Evolutionary conservation across 2,888 invertebrate species (phyloP).

Genomic region (Hydropsyche betteni): DNA sequence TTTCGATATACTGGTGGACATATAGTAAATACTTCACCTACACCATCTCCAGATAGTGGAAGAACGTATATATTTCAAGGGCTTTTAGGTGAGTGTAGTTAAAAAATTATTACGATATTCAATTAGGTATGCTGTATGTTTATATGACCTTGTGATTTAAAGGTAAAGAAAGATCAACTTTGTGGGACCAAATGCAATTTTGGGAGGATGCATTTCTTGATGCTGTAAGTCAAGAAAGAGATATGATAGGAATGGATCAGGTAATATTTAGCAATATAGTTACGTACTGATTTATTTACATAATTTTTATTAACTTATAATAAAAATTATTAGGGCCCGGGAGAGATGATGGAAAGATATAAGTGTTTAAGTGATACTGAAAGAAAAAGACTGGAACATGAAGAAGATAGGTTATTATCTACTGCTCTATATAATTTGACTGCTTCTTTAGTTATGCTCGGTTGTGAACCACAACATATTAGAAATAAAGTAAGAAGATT

Average conservation of each 20-base stretch:
- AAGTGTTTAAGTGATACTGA: conserved; percentile 92
- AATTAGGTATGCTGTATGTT: neutral
- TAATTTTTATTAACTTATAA: conserved; percentile 26
- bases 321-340: conserved; percentile 73
- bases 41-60: conserved; percentile 90
- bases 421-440: conserved; percentile 96
- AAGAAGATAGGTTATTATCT: conserved; percentile 94
- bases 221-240: conserved; percentile 96
- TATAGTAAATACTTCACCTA: conserved; percentile 83
- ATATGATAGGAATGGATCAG: conserved; percentile 99
- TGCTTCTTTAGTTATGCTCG: conserved; percentile 93
- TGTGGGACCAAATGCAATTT: conserved; percentile 99
- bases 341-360: conserved; percentile 99
- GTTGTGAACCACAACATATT: conserved; percentile 83
- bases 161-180: conserved; percentile 81
- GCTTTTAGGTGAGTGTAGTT: conserved; percentile 63
- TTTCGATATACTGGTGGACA: conserved; percentile 88
- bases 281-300: neutral
- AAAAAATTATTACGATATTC: neutral
- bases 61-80: conserved; percentile 94
- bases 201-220: conserved; percentile 99
- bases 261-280: conserved; percentile 53
- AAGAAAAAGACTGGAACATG: conserved; percentile 93
- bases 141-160: conserved; percentile 22
- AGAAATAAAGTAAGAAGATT: conserved; percentile 88